phyloP scores from a whole-genome alignment of 2,113 vertebrate species.

The Ardeotis arabs region DNA sequence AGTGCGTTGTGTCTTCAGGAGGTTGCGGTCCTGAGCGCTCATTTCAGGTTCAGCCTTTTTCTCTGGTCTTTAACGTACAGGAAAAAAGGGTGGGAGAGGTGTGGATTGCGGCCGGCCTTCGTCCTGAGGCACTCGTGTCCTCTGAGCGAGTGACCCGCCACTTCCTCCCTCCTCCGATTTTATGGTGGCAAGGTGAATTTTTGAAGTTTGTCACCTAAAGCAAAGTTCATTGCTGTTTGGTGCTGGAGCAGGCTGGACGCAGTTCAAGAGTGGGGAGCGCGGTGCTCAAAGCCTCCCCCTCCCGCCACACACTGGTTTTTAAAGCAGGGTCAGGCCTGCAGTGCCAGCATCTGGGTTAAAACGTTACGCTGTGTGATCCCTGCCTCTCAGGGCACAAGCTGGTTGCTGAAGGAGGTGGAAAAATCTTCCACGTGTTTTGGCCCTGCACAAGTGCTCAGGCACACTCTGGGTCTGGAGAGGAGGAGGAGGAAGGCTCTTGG shows the following conservation, averaged over 20 bases:
- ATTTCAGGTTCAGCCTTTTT: rapidly evolving
- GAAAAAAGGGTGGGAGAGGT: rapidly evolving
- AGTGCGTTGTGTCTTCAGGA: rapidly evolving
- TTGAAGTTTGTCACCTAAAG: conserved; percentile 41
- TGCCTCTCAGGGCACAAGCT: background rate
- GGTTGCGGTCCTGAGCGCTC: rapidly evolving
- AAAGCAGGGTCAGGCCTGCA: background rate
- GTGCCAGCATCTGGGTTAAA: conserved; percentile 23
- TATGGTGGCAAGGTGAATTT: background rate
- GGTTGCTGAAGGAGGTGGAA: background rate
- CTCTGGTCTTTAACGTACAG: background rate
- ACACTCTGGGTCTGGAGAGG: background rate
- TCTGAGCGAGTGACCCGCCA: rapidly evolving
- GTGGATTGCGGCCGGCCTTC: background rate
- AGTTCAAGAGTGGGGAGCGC: background rate
- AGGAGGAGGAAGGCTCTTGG: background rate
- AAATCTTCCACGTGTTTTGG: background rate
- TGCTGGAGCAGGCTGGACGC: background rate
- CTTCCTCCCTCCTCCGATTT: background rate
- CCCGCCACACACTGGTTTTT: rapidly evolving
- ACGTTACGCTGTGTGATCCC: background rate
- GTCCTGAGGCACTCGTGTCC: background rate
- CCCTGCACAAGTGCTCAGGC: rapidly evolving
- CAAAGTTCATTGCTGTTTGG: conserved; percentile 28
- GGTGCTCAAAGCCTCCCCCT: background rate